Conservation (phyloP, 2,888 invertebrate genomes). For the Synergus laeviventris region DNA sequence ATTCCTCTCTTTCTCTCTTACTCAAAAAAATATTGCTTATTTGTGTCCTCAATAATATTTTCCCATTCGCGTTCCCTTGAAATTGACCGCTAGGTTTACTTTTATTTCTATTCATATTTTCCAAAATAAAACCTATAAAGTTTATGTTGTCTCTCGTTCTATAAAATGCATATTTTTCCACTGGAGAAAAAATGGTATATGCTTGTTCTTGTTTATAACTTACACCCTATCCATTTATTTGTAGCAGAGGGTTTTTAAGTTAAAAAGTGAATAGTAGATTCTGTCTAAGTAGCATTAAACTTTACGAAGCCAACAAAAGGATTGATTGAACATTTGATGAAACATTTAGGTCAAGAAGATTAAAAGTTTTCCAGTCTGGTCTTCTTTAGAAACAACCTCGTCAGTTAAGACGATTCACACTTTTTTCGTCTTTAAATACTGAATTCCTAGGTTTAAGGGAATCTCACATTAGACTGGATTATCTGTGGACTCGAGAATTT, state of each 20-base stretch:
- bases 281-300: no score
- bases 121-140: background rate
- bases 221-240: no score
- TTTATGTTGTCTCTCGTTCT: background rate
- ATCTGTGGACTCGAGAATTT: background rate
- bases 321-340: no score
- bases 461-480: slow-evolving; percentile 10
- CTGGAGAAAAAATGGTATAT: background rate
- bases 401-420: background rate
- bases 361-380: no score
- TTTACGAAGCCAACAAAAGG: no score
- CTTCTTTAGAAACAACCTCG: no score
- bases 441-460: background rate
- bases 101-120: slow-evolving; percentile 4
- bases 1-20: background rate
- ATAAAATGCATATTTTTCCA: background rate
- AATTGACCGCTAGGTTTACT: background rate
- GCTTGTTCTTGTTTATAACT: background rate
- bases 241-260: no score
- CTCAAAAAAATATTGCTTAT: background rate
- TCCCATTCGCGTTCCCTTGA: background rate
- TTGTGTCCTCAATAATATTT: background rate
- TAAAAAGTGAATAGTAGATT: no score
- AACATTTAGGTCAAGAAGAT: no score
- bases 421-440: background rate